These are phyloP conservation scores for Boulengeromyrus knoepffleri DNA, from an alignment of 2,113 vertebrate species.

Conservation along the genomic window DNA sequence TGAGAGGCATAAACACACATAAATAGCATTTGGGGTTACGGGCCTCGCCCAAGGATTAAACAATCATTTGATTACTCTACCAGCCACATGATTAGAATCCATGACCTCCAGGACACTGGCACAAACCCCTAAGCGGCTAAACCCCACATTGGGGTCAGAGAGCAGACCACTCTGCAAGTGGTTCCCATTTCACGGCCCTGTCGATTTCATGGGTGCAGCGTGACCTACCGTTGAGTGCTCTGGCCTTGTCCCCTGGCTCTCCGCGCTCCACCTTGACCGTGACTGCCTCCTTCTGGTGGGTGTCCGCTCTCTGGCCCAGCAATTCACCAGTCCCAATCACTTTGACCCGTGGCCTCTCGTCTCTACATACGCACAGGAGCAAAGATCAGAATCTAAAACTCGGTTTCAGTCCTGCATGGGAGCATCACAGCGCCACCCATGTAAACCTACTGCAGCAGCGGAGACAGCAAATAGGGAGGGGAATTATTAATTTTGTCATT, in stretches of 20 bases:
- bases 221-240: conserved; percentile 56
- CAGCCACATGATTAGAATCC: not conserved
- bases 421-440: not conserved
- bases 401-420: not conserved
- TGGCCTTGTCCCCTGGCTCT: not conserved
- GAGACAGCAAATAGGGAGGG: not conserved
- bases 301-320: conserved; percentile 61
- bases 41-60: not conserved
- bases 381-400: not conserved
- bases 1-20: not conserved
- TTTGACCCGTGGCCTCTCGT: conserved; percentile 58
- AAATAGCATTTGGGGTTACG: not conserved
- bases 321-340: conserved; percentile 62
- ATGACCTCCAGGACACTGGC: not conserved
- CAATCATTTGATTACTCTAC: not conserved
- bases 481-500: not conserved
- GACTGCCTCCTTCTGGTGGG: conserved; percentile 28
- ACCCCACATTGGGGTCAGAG: not conserved
- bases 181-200: not conserved
- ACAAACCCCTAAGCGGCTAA: not conserved
- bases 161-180: not conserved
- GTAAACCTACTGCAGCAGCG: not conserved
- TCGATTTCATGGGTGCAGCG: no score
- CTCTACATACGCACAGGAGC: conserved; percentile 47
- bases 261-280: conserved; percentile 56